Conservation (phyloP, 2,113 vertebrate genomes). For the Mastomys coucha region DNA sequence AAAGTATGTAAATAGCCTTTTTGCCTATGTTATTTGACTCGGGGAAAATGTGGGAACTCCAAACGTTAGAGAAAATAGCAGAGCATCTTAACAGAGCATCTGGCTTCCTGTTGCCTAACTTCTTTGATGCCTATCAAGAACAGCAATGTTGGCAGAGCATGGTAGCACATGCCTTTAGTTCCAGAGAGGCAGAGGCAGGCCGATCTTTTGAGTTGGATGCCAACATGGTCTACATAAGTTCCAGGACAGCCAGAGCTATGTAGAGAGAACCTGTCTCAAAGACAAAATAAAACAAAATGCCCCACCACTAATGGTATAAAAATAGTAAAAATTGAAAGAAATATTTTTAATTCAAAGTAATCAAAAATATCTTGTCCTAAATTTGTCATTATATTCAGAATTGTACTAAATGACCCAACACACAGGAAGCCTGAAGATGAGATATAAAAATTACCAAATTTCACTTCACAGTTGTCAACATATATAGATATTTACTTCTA, state of each 20-base stretch:
- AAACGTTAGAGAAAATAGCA: background rate
- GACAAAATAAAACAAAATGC: background rate
- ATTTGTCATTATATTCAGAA: slow-evolving; percentile 47
- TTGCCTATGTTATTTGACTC: slow-evolving; percentile 9
- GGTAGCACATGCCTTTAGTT: background rate
- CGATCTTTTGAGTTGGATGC: background rate
- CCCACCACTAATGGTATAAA: background rate
- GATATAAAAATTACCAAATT: slow-evolving; percentile 20
- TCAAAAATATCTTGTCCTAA: background rate
- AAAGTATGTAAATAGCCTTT: slow-evolving; percentile 21
- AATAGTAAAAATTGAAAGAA: background rate
- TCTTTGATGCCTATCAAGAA: slow-evolving; percentile 7
- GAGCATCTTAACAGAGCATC: background rate
- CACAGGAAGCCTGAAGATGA: background rate
- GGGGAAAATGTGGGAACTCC: slow-evolving; percentile 9
- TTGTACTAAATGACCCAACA: slow-evolving; percentile 14
- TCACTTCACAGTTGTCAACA: background rate
- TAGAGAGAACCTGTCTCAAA: background rate
- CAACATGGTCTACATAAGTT: background rate
- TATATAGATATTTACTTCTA: slow-evolving; percentile 19
- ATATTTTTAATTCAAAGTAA: slow-evolving; percentile 55
- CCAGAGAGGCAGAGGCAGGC: background rate
- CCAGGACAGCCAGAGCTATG: background rate
- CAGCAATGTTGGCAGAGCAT: background rate
- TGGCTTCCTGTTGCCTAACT: background rate